Evolutionary conservation across 2,797 vertebrate genomes (phyloP), one percentile per base, ranked within the genome.

Genomic region (Sciurus vulgaris): DNA sequence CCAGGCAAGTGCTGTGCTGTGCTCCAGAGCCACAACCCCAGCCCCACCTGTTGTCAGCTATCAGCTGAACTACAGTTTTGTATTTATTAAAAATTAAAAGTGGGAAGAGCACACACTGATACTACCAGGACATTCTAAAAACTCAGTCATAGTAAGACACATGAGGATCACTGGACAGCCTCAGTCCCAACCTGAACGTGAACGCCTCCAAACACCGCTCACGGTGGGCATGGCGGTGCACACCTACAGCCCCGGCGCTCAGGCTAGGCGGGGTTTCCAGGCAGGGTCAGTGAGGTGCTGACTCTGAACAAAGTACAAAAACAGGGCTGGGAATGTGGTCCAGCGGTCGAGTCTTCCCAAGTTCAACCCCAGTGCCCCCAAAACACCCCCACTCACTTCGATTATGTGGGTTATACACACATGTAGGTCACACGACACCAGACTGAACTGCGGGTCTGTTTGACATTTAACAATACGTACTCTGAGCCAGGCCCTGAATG

Each of bases 61-160:
- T 59, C 72, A 83, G n/a, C 14, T 63, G 17, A 73, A 88, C 17
- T 38, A 41, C 10, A 87, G 18, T n/a, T 78, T 69, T 79, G 51
- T 59, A 88, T 22, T 28, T 44, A 15, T 88, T n/a, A 88, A 95
- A 93, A 91, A 20, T 30, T 77, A 77, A 63, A 20, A 56, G 54
- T 56, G 54, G 18, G 18, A 56, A 12, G 18, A 5, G 54, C 54
- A 56, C 6, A 61, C 24, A 61, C 59, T 3, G 59, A 28, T 61
- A 61, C 22, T 8, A 65, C 30, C 28, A 65, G 63, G 30, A 33
- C 7, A 7, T 9, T 7, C 18, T 49, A 24, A 44, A 56, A 81
- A 76, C 51, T 14, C 24, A 35, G 12, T 81, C 49, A 89, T 12
- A 7, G 30, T 67, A 74, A 61, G 56, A 59, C n/a, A 28, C 84